phyloP scores from a whole-genome alignment of 2,888 invertebrate species.

The Timandra comae region DNA sequence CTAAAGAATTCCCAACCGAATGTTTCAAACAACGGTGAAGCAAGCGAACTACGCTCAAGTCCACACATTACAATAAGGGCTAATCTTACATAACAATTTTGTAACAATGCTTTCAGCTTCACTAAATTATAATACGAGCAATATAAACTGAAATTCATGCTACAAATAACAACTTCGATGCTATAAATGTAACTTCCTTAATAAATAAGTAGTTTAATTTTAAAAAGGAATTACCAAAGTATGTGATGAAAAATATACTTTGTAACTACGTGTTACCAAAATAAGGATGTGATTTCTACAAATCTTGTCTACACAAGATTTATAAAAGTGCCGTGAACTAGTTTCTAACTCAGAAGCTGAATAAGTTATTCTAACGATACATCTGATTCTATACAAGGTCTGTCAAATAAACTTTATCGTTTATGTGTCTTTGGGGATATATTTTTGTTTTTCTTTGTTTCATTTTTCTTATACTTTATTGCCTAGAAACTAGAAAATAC shows the following conservation, averaged over 20 bases:
- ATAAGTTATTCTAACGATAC: slow-evolving; percentile 23
- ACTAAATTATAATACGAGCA: slow-evolving; percentile 5
- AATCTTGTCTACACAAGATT: no score
- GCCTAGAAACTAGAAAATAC: no score
- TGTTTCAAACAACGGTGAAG: slow-evolving; percentile 17
- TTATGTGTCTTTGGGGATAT: no score
- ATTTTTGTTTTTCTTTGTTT: no score
- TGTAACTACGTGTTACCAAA: no score
- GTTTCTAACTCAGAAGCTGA: background rate
- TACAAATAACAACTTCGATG: slow-evolving; percentile 11
- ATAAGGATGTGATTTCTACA: no score
- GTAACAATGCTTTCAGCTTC: slow-evolving; percentile 11
- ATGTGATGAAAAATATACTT: no score
- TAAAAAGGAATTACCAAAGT: no score
- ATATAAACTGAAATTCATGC: slow-evolving; percentile 9
- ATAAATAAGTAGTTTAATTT: slow-evolving; percentile 15
- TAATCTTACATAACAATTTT: slow-evolving; percentile 10
- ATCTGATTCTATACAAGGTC: slow-evolving; percentile 20
- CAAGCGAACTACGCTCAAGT: slow-evolving; percentile 10
- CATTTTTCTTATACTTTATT: no score
- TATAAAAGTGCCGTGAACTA: no score
- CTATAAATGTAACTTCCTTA: slow-evolving; percentile 19
- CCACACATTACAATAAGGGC: slow-evolving; percentile 2
- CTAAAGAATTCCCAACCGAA: slow-evolving; percentile 31
- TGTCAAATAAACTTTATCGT: no score